A percentile compares a stretch with the other conserved stretches of the same genome.
phyloP scores from a whole-genome alignment of 2,113 vertebrate species.

The Pseudois nayaur region DNA sequence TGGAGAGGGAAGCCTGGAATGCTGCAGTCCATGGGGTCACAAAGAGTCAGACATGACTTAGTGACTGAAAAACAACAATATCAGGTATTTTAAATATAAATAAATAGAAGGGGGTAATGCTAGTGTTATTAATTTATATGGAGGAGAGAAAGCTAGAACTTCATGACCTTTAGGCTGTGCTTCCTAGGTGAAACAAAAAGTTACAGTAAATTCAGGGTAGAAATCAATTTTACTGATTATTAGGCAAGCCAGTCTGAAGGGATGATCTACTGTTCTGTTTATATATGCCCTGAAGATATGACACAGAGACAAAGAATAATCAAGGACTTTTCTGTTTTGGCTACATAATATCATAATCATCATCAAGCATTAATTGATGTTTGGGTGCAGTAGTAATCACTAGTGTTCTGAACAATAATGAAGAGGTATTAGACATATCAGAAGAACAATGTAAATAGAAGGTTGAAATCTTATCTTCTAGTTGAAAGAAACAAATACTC shows the following conservation, averaged over 20 bases:
- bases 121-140: background rate
- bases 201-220: background rate
- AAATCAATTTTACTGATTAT: background rate
- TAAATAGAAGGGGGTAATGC: background rate
- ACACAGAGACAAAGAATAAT: slow-evolving; percentile 11
- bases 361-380: slow-evolving; percentile 33
- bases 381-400: slow-evolving; percentile 18
- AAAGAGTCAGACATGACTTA: background rate
- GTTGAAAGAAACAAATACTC: background rate
- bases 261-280: background rate
- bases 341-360: slow-evolving; percentile 28
- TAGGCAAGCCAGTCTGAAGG: background rate
- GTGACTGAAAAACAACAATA: background rate
- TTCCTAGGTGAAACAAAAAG: background rate
- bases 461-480: background rate
- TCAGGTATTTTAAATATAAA: background rate
- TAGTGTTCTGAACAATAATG: background rate
- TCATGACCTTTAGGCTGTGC: background rate
- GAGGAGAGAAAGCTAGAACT: background rate
- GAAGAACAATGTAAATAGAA: background rate
- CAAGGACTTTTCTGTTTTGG: slow-evolving; percentile 18
- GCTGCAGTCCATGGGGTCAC: background rate
- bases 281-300: background rate
- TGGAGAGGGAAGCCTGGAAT: background rate
- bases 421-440: background rate